Percentiles rank a stretch among this genome's conserved stretches.
phyloP scores from a whole-genome alignment of 2,113 vertebrate genomes.

The Sialia sialis region DNA sequence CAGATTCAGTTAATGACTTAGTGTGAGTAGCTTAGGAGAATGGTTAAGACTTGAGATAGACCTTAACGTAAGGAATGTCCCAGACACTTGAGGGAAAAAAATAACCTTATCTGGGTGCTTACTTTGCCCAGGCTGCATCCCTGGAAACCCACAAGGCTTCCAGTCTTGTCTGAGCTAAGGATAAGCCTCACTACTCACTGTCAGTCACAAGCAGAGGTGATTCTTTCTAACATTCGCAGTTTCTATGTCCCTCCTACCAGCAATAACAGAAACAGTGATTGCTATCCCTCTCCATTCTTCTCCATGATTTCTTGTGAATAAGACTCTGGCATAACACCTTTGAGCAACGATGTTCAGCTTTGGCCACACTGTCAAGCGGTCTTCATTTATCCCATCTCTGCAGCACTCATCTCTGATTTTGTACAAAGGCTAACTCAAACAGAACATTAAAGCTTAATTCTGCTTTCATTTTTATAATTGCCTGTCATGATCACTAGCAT shows the following conservation, averaged over 20 bases:
- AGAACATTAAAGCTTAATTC: not conserved
- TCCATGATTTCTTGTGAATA: not conserved
- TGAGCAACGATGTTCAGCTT: not conserved
- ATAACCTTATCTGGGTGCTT: not conserved
- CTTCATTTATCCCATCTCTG: not conserved
- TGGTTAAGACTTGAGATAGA: not conserved
- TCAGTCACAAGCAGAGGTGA: not conserved
- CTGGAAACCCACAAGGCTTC: not conserved
- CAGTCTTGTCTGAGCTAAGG: rapidly evolving
- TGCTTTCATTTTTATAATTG: not conserved
- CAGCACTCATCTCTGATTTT: not conserved
- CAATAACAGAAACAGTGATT: not conserved
- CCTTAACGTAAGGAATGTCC: too few relatives aligned
- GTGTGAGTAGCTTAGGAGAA: not conserved
- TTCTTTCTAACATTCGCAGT: not conserved
- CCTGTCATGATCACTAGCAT: not conserved
- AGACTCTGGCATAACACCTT: not conserved
- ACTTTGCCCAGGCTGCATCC: not conserved
- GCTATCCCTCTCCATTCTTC: not conserved
- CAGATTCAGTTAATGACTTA: not conserved
- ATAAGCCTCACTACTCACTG: not conserved
- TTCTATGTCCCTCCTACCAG: not conserved
- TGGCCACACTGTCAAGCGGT: not conserved
- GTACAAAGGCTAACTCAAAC: not conserved
- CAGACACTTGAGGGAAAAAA: not conserved